These are phyloP conservation scores for Mixornis gularis DNA, from an alignment of 2,113 vertebrate species.

Conservation along the genomic window DNA sequence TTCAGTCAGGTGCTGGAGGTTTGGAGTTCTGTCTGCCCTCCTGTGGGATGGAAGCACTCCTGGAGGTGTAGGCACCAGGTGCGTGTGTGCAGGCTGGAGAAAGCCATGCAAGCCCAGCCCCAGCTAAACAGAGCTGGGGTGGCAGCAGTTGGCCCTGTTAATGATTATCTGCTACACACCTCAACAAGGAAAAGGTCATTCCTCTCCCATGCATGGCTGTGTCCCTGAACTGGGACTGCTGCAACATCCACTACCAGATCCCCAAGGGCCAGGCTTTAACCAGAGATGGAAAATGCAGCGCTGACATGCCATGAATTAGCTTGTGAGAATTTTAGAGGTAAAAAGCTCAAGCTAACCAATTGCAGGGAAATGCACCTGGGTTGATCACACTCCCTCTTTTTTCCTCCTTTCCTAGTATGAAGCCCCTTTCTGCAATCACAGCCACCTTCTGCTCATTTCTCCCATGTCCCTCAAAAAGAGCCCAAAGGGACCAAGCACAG, in stretches of 20 bases:
- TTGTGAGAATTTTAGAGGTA: neutral
- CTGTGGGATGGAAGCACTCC: neutral
- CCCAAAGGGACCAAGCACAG: neutral
- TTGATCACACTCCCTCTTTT: neutral
- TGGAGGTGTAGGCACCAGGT: too few species aligned
- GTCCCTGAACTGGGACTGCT: neutral
- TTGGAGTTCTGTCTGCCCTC: neutral
- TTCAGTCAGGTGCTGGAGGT: neutral
- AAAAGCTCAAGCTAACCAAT: neutral
- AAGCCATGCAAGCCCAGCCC: neutral
- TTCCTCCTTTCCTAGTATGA: neutral
- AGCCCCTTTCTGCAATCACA: neutral
- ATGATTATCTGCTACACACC: neutral
- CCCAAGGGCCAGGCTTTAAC: neutral
- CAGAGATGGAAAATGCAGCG: neutral
- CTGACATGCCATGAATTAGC: neutral
- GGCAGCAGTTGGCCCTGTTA: neutral
- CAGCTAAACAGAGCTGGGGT: neutral
- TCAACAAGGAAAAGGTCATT: neutral
- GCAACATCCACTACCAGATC: neutral
- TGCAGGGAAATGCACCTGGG: neutral
- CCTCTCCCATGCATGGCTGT: accelerated
- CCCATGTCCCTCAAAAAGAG: neutral
- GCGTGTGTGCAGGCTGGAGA: neutral
- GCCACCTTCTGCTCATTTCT: neutral